phyloP scores from a whole-genome alignment of 2,888 invertebrate genomes.

The Heteromyza rotundicornis region DNA sequence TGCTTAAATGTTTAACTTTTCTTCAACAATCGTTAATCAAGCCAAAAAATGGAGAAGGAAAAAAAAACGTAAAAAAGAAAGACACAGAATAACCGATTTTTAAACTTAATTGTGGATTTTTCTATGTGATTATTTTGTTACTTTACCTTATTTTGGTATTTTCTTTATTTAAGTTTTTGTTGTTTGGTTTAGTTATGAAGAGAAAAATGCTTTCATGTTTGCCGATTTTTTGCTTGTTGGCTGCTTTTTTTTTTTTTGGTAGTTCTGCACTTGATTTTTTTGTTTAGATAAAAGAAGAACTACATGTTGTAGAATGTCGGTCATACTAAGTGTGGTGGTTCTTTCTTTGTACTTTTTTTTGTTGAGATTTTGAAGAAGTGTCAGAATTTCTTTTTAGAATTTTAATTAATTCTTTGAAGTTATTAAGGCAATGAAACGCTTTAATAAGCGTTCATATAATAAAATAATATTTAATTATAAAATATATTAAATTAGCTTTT shows the following conservation, averaged over 20 bases:
- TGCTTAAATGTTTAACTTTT: constrained; percentile 34
- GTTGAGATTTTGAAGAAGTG: no score
- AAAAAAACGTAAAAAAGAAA: no score
- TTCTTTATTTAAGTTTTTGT: background rate
- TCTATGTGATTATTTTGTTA: background rate
- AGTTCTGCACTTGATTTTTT: background rate
- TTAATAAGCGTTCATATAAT: no score
- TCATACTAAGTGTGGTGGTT: no score
- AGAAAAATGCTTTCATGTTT: background rate
- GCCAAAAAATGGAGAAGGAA: constrained; percentile 3
- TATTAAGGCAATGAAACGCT: no score
- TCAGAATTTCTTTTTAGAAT: no score
- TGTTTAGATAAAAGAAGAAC: background rate
- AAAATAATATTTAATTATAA: no score
- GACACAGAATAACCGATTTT: background rate
- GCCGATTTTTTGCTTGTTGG: background rate
- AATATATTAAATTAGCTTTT: no score
- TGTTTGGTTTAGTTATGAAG: background rate
- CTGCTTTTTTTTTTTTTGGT: background rate
- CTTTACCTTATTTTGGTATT: no score
- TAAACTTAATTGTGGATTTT: background rate
- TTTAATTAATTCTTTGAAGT: no score
- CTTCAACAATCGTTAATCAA: constrained; percentile 44
- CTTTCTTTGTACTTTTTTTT: no score
- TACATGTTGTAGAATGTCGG: no score